A percentile compares a stretch with the other conserved stretches of the same genome.
phyloP scores from a whole-genome alignment of 1,140 invertebrate genomes.

The Neodiprion virginianus region DNA sequence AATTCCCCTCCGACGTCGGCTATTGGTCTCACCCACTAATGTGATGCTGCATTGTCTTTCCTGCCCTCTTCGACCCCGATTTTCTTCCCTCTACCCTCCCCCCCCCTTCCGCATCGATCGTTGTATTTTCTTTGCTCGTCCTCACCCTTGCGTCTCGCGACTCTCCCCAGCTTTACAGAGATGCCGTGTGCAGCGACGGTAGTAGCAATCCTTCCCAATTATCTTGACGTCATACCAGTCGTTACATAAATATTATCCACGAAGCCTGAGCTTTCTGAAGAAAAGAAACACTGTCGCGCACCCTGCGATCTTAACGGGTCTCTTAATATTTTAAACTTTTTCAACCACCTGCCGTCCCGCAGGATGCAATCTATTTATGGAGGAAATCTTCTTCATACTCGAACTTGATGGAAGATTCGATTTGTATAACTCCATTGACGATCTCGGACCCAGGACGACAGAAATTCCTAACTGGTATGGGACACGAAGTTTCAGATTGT shows the following conservation, averaged over 20 bases:
- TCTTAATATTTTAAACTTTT: neutral
- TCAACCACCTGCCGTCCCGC: neutral
- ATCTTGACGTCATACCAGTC: constrained; percentile 4
- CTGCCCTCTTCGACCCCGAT: constrained; percentile 3
- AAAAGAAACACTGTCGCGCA: neutral
- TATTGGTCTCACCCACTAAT: constrained; percentile 5
- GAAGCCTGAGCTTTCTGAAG: neutral
- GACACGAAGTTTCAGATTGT: too few species aligned
- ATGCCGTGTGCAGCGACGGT: neutral
- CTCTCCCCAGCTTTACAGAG: neutral
- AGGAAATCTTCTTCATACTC: too few species aligned
- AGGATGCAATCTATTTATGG: neutral
- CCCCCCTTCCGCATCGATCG: neutral
- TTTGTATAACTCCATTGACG: neutral
- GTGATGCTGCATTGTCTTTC: constrained; percentile 4
- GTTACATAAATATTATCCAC: neutral
- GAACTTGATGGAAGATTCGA: neutral
- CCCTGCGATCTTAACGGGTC: neutral
- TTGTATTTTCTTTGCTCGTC: neutral
- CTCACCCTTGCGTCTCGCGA: neutral
- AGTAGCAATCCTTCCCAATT: neutral
- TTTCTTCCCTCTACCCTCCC: neutral
- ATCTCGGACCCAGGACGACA: too few species aligned
- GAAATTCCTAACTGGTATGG: too few species aligned
- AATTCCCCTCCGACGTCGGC: neutral